Conservation (phyloP, 30 jellyfish, hydroid and myxozoan genomes). For the Aurelia sp. region DNA sequence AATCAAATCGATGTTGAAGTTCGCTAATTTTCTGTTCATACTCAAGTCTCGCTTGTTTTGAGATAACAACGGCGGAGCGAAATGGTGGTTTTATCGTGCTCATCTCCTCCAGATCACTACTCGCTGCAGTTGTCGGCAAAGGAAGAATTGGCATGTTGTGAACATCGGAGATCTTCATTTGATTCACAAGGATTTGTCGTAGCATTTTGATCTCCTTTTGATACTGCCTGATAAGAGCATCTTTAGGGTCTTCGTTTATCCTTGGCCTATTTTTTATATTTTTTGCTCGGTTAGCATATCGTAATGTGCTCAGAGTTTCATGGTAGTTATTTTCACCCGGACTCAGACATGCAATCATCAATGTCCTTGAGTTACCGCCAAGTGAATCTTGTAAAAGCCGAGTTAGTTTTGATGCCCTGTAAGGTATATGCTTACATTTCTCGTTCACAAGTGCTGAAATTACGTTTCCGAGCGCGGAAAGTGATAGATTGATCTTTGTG, state of each 20-base stretch:
- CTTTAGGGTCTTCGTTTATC: slow-evolving; percentile 96
- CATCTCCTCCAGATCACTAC: slow-evolving; percentile 56
- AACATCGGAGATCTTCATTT: slow-evolving; percentile 75
- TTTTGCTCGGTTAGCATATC: slow-evolving; percentile 98
- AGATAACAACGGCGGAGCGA: slow-evolving; percentile 92
- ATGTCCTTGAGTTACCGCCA: slow-evolving; percentile 95
- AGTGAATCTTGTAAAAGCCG: slow-evolving; percentile 95
- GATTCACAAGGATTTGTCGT: slow-evolving; percentile 85
- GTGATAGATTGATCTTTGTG: slow-evolving; percentile 91
- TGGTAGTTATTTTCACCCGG: slow-evolving; percentile 94
- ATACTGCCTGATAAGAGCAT: slow-evolving; percentile 87
- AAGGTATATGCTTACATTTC: slow-evolving; percentile 94
- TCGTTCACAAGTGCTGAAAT: slow-evolving; percentile 94
- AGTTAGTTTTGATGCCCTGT: slow-evolving; percentile 96
- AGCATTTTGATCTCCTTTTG: slow-evolving; percentile 91
- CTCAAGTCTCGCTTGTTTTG: slow-evolving; percentile 92
- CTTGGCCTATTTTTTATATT: slow-evolving; percentile 93
- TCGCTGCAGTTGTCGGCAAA: slow-evolving; percentile 51
- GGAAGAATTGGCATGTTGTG: slow-evolving; percentile 77
- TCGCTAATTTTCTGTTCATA: slow-evolving; percentile 88
- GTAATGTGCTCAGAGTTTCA: slow-evolving; percentile 92
- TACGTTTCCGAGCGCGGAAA: slow-evolving; percentile 97
- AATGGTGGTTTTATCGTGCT: slow-evolving; percentile 62
- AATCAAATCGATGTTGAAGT: slow-evolving; percentile 89
- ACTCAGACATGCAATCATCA: slow-evolving; percentile 97